Base-by-base conservation (phyloP, 2,113 vertebrate species). In the Nyctereutes procyonoides region DNA sequence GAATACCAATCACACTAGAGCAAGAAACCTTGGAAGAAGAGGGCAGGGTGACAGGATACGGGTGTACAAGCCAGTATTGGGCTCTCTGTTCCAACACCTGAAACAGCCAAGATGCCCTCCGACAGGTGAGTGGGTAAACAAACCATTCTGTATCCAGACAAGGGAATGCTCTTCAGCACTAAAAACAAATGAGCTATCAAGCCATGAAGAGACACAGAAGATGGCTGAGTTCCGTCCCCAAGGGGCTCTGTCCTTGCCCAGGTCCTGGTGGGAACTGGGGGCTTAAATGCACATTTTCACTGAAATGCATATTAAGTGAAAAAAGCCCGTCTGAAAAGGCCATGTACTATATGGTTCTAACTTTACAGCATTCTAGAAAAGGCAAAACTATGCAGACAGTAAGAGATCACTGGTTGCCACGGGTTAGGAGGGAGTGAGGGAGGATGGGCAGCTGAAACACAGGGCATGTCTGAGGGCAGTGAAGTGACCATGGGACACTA, bases 341-440 rank as follows among this genome's bases (percentile, higher is more conserved):
- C 43, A 0, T 11, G 4, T 0, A 5, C 22, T 35, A 5, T 22
- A 20, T 5, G 60, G 32, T 9, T 53, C n/a, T 32, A 5, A 83
- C 26, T 20, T 7, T 2, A 10, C 2, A 26, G 51, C 38, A 8
- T 51, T 60, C 24, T 53, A 28, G 77, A 84, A 74, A 77, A 89
- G 62, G 30, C 35, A 16, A 30, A 51, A 55, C 77, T 4, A 4
- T 5, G 53, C 30, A 26, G 10, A 13, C 19, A 19, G 24, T 24
- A 9, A 83, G 17, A 13, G 69, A 32, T 20, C 26, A 13, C 1
- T 16, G 67, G 22, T 11, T 20, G 32, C 22, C 43, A 20, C 24
- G 43, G 69, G 17, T 28, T 11, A 20, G 79, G 79, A 35, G 88
- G 20, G n/a, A 32, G 12, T 20, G 38, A 9, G 12, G 32, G 60